Percentiles rank a stretch among this genome's conserved stretches.
phyloP scores from a whole-genome alignment of 2,888 invertebrate genomes.

The Sepiola atlantica region DNA sequence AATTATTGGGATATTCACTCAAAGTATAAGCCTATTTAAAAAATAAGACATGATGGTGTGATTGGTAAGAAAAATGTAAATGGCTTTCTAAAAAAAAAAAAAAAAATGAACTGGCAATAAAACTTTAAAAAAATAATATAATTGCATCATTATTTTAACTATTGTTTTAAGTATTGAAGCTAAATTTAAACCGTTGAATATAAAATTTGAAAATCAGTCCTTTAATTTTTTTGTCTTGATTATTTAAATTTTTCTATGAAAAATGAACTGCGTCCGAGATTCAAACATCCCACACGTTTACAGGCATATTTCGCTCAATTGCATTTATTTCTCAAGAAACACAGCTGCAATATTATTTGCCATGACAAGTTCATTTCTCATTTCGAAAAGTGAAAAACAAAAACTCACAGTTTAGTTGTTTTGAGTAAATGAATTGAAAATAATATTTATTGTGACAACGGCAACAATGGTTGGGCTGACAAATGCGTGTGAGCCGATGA shows the following conservation, averaged over 20 bases:
- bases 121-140: too few species aligned
- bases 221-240: neutral
- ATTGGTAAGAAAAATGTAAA: too few species aligned
- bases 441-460: neutral
- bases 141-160: too few species aligned
- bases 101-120: too few species aligned
- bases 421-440: conserved; percentile 32
- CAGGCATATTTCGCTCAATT: neutral
- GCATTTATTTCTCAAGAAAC: conserved; percentile 14
- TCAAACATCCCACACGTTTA: neutral
- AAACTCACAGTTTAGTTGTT: neutral
- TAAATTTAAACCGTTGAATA: neutral
- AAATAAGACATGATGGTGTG: too few species aligned
- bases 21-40: too few species aligned
- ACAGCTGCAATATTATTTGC: neutral
- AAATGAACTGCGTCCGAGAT: neutral
- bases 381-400: neutral
- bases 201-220: neutral
- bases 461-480: neutral
- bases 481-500: neutral
- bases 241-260: neutral
- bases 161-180: neutral
- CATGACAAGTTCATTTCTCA: conserved; percentile 32
- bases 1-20: too few species aligned
- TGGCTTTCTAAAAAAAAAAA: too few species aligned